phyloP scores from a whole-genome alignment of 2,797 vertebrate species.

The Chlorospingus flavigularis region DNA sequence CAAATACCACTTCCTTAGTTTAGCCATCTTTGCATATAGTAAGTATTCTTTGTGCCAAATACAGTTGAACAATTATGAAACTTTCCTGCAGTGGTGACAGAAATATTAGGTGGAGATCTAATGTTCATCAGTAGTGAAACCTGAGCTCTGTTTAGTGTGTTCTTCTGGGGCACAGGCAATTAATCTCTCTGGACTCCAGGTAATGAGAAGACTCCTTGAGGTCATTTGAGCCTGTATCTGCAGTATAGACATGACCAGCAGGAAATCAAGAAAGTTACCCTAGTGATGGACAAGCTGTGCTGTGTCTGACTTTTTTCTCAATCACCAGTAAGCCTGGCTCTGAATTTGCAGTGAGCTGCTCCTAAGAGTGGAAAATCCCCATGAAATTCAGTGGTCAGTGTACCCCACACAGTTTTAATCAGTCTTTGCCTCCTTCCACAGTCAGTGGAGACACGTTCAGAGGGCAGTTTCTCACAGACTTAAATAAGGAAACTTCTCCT shows the following conservation, averaged over 20 bases:
- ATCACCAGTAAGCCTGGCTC: neutral
- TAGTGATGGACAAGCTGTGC: neutral
- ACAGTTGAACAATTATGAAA: neutral
- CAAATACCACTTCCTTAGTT: neutral
- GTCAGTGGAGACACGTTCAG: neutral
- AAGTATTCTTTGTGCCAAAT: neutral
- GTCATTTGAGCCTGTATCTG: neutral
- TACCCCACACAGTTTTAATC: neutral
- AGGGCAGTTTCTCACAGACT: neutral
- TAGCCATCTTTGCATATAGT: neutral
- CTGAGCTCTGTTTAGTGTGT: neutral
- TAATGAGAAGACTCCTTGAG: neutral
- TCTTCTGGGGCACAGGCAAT: neutral
- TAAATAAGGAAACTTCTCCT: neutral
- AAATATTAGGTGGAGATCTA: neutral
- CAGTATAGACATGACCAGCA: neutral
- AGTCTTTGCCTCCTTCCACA: neutral
- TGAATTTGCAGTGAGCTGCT: neutral
- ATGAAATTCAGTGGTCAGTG: neutral
- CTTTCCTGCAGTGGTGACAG: neutral
- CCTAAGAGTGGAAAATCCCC: neutral
- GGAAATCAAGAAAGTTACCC: neutral
- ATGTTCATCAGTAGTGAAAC: neutral
- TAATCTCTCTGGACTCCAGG: neutral
- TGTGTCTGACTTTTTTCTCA: neutral